Evolutionary conservation across 2,113 vertebrate species (phyloP), one percentile per base, ranked within the genome.

Genomic region (Elephas maximus): DNA sequence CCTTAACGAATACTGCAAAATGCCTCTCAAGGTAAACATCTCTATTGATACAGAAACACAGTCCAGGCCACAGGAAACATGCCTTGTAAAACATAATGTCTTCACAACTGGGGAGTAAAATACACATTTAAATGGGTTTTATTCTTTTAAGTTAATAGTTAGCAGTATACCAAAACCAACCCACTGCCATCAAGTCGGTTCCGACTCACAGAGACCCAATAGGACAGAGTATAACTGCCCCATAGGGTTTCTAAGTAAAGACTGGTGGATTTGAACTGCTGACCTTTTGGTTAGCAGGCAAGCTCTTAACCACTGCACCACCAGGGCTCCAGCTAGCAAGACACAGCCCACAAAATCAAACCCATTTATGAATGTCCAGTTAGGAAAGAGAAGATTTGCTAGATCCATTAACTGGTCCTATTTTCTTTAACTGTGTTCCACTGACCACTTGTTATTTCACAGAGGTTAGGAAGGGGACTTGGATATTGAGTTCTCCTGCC

Each of bases 1-100:
- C 96, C 99, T 99, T 96, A 99, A 99, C 60, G 99, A 99, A 90
- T 99, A 99, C 98, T 99, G 99, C 98, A 99, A 99, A 99, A 99
- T 99, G 99, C 99, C 99, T 97, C 99, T 99, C 1, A 99, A 99
- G 99, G 99, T 99, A 98, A 98, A 82, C 73, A n/a, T 74, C 63
- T 28, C 30, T 28, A 0, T 4, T 23, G 2, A 6, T 41, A 24
- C 33, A 37, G 81, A 87, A 62, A 30, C 2, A 7, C 62, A 17
- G 37, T 4, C 0, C 6, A 4, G 2, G 41, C 10, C 17, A 0
- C 0, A 0, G 67, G 88, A 90, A 91, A 37, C 3, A n/a, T 26
- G 30, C 76, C 14, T n/a, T 62, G 71, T n/a, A 51, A 30, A 57
- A 5, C 53, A 45, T 24, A 30, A n/a, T 77, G 8, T 41, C 21